Evolutionary conservation across 2,888 invertebrate species (phyloP).

Genomic region (Eupithecia abbreviata): DNA sequence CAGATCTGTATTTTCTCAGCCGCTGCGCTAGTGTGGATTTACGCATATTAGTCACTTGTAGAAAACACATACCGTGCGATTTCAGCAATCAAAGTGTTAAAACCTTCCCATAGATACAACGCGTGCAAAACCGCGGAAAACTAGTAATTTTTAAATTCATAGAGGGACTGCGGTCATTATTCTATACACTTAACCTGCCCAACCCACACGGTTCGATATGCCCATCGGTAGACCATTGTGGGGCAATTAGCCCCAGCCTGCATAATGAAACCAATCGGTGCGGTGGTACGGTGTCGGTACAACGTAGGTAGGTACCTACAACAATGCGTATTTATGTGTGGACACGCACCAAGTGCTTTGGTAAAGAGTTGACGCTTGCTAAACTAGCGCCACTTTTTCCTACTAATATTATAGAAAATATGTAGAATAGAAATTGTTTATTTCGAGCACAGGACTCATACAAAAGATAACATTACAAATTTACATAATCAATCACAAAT

Average conservation of each 20-base stretch:
- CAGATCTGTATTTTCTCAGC: too few species aligned
- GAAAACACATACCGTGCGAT: too few species aligned
- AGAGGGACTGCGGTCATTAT: neutral
- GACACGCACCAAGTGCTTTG: constrained; percentile 37
- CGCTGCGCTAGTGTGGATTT: too few species aligned
- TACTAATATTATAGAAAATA: too few species aligned
- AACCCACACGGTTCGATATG: neutral
- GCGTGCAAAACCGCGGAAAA: too few species aligned
- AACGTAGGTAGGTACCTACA: constrained; percentile 3
- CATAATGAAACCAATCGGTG: constrained; percentile 40
- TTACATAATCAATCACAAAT: too few species aligned
- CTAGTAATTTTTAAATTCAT: neutral
- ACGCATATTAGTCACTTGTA: too few species aligned
- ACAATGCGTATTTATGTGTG: constrained; percentile 42
- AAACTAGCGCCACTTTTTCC: neutral
- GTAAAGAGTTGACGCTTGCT: neutral
- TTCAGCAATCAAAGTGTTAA: too few species aligned
- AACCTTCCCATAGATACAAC: too few species aligned
- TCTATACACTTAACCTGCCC: neutral
- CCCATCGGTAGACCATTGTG: constrained; percentile 5
- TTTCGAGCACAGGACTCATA: too few species aligned
- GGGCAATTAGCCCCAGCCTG: constrained; percentile 26
- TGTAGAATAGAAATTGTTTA: too few species aligned
- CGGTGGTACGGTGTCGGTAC: constrained; percentile 16
- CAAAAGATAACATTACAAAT: too few species aligned